Conservation (phyloP, 2,888 invertebrate species). For the Coleophora flavipennella region DNA sequence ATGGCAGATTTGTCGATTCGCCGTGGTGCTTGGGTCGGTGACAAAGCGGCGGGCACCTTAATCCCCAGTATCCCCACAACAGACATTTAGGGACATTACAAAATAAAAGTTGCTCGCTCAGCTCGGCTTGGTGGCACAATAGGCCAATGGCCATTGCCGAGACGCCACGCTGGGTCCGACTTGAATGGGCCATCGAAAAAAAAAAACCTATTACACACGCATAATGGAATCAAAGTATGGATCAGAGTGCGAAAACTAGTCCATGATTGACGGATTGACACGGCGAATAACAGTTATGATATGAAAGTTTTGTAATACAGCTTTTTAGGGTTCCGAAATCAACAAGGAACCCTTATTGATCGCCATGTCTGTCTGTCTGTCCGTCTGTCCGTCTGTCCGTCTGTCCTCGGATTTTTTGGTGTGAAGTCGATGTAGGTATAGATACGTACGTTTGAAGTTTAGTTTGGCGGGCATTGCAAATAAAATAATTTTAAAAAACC, state of each 20-base stretch:
- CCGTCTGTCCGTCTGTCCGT: too few species aligned
- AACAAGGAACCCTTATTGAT: too few species aligned
- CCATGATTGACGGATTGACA: constrained; percentile 35
- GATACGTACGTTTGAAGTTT: too few species aligned
- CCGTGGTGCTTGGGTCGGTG: constrained; percentile 38
- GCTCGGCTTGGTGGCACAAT: constrained; percentile 48
- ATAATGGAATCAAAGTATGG: constrained; percentile 53
- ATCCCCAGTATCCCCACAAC: constrained; percentile 68
- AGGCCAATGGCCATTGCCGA: constrained; percentile 51
- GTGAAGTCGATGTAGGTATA: too few species aligned
- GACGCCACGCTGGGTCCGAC: constrained; percentile 58
- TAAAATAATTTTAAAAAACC: too few species aligned
- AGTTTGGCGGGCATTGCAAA: too few species aligned
- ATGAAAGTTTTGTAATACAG: background rate
- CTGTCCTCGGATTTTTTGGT: too few species aligned
- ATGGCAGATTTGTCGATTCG: constrained; percentile 36
- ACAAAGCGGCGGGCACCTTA: constrained; percentile 58
- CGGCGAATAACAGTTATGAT: constrained; percentile 6
- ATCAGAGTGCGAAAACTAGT: constrained; percentile 37
- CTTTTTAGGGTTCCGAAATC: too few species aligned
- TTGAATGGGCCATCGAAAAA: constrained; percentile 63
- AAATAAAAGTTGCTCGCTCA: constrained; percentile 61
- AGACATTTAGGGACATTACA: constrained; percentile 68
- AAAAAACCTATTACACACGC: constrained; percentile 70
- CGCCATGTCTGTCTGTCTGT: too few species aligned